phyloP scores from a whole-genome alignment of 1,140 invertebrate species.

The Akabosia matsudoensis region DNA sequence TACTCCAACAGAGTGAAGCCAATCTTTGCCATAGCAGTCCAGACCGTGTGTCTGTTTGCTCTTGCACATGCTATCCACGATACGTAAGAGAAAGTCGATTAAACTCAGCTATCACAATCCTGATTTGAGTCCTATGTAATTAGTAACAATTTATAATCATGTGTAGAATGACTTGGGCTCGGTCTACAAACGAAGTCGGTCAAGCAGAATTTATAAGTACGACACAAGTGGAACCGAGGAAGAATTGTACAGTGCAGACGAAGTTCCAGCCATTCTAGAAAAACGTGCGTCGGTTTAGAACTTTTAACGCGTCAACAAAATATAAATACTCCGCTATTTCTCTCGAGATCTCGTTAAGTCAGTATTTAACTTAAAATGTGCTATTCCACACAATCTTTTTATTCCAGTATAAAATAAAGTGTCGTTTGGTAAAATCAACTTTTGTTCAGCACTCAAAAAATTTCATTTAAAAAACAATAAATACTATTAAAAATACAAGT shows the following conservation, averaged over 20 bases:
- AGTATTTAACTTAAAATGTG: too few relatives aligned
- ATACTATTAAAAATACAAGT: background rate
- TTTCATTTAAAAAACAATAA: background rate
- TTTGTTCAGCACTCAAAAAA: too few relatives aligned
- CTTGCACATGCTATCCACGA: constrained; percentile 61
- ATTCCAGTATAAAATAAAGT: too few relatives aligned
- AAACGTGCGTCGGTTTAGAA: constrained; percentile 41
- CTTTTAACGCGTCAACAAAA: background rate
- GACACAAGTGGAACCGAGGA: constrained; percentile 43
- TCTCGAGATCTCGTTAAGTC: too few relatives aligned
- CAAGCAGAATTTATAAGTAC: constrained; percentile 38
- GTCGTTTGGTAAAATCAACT: too few relatives aligned
- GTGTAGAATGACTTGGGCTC: constrained; percentile 39
- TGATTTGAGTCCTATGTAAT: too few relatives aligned
- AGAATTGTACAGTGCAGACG: constrained; percentile 40
- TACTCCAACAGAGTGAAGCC: constrained; percentile 62
- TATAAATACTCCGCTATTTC: too few relatives aligned
- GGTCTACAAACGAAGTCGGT: constrained; percentile 42
- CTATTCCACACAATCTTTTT: too few relatives aligned
- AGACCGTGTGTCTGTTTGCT: constrained; percentile 68
- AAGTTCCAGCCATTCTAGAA: constrained; percentile 40
- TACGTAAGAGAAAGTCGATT: constrained; percentile 36
- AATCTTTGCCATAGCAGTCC: constrained; percentile 54
- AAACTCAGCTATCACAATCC: constrained; percentile 26
- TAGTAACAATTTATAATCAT: constrained; percentile 2